Conservation (phyloP, 1,140 invertebrate species). For the Globodera rostochiensis region DNA sequence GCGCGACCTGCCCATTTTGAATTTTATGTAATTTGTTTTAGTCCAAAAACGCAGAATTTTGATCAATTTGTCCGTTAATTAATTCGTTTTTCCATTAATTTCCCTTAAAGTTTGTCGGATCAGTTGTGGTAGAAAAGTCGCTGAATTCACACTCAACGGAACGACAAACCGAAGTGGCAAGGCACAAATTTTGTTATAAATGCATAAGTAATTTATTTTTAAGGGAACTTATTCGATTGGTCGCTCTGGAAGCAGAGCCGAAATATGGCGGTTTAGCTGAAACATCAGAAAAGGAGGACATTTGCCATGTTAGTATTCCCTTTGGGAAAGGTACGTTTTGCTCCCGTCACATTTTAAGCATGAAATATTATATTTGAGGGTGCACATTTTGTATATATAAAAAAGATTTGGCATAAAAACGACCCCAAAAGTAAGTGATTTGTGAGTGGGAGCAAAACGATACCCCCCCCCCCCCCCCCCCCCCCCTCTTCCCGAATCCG, state of each 20-base stretch:
- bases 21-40: too few relatives aligned
- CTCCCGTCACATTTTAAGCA: too few relatives aligned
- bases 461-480: not conserved
- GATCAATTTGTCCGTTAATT: too few relatives aligned
- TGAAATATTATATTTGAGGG: too few relatives aligned
- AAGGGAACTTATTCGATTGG: not conserved
- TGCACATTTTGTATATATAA: too few relatives aligned
- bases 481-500: not conserved
- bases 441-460: too few relatives aligned
- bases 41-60: too few relatives aligned
- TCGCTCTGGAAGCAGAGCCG: not conserved
- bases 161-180: slow-evolving; percentile 11
- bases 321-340: too few relatives aligned
- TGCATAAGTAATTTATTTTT: not conserved
- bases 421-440: too few relatives aligned
- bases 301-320: not conserved
- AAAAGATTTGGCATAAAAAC: too few relatives aligned
- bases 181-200: slow-evolving; percentile 1
- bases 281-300: too few relatives aligned
- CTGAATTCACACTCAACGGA: slow-evolving; percentile 10
- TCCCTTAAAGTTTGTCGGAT: slow-evolving; percentile 8
- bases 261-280: not conserved
- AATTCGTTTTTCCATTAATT: not conserved
- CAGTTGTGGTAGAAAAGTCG: slow-evolving; percentile 3
- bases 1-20: too few relatives aligned